Percentiles rank a stretch among this genome's conserved stretches.
Evolutionary conservation across 2,113 vertebrate species (phyloP).

Genomic region (Boulengeromyrus knoepffleri): DNA sequence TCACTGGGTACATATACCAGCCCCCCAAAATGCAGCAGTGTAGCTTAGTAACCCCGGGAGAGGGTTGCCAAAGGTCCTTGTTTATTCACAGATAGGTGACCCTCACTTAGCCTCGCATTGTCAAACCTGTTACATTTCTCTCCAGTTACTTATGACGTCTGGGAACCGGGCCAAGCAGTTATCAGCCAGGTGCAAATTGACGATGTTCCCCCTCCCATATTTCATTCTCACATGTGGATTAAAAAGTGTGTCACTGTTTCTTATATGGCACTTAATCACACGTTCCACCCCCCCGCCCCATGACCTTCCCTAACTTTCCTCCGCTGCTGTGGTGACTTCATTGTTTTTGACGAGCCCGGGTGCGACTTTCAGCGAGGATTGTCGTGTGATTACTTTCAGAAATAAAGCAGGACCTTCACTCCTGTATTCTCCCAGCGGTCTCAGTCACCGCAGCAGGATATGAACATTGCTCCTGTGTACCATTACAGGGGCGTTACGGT

Average conservation of each 20-base stretch:
- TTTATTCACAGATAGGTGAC: background rate
- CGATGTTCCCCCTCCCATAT: background rate
- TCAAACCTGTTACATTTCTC: background rate
- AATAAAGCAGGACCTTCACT: background rate
- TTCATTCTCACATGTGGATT: background rate
- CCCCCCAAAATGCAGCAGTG: background rate
- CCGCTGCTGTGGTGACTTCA: background rate
- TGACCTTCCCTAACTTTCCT: background rate
- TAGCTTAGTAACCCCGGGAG: background rate
- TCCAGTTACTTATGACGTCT: background rate
- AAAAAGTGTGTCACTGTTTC: background rate
- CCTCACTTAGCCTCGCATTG: background rate
- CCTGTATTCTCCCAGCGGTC: background rate
- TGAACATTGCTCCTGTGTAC: background rate
- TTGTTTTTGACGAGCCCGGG: background rate
- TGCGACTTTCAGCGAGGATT: background rate
- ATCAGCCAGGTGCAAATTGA: background rate
- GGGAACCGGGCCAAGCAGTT: background rate
- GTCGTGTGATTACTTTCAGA: background rate
- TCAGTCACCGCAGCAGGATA: background rate
- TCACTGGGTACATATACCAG: background rate
- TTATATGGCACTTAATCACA: background rate
- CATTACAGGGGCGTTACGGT: background rate
- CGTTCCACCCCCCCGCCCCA: background rate
- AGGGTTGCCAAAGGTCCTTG: background rate